Percentiles rank a stretch among this genome's conserved stretches.
phyloP scores from a whole-genome alignment of 2,888 invertebrate genomes.

The Craniophora ligustri region DNA sequence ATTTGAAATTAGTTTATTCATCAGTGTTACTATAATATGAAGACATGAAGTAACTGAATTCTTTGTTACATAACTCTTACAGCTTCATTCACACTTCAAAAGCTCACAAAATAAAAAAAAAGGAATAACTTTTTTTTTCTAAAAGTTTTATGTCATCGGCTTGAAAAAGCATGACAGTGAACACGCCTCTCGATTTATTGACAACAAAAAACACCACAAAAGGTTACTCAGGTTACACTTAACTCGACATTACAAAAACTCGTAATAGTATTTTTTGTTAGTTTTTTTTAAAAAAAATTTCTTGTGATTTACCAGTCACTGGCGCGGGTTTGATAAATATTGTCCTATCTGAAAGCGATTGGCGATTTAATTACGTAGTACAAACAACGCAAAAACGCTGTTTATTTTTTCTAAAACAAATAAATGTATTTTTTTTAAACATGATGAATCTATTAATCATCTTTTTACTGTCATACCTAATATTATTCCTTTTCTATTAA shows the following conservation, averaged over 20 bases:
- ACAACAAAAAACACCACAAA: constrained; percentile 56
- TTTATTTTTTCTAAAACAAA: constrained; percentile 22
- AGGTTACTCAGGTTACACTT: constrained; percentile 52
- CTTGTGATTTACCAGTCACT: constrained; percentile 22
- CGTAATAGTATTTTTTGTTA: constrained; percentile 1
- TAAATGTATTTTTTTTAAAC: constrained; percentile 9
- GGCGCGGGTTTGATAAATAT: constrained; percentile 16
- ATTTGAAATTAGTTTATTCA: too few relatives aligned
- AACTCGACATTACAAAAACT: constrained; percentile 39
- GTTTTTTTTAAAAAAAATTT: background rate
- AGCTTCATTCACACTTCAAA: constrained; percentile 13
- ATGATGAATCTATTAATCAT: constrained; percentile 26
- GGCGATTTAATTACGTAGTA: constrained; percentile 13
- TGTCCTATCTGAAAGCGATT: constrained; percentile 12
- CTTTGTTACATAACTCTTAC: too few relatives aligned
- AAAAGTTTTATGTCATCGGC: constrained; percentile 57
- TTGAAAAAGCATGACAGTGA: constrained; percentile 51
- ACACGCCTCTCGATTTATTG: constrained; percentile 60
- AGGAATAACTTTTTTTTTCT: constrained; percentile 25
- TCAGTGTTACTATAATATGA: too few relatives aligned
- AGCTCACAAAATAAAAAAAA: constrained; percentile 13
- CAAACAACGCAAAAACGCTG: constrained; percentile 33
- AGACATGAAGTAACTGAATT: too few relatives aligned
- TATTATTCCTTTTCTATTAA: background rate
- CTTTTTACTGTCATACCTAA: constrained; percentile 19